A percentile compares a stretch with the other conserved stretches of the same genome.
phyloP scores from a whole-genome alignment of 2,113 vertebrate species.

The Lepidothrix coronata region DNA sequence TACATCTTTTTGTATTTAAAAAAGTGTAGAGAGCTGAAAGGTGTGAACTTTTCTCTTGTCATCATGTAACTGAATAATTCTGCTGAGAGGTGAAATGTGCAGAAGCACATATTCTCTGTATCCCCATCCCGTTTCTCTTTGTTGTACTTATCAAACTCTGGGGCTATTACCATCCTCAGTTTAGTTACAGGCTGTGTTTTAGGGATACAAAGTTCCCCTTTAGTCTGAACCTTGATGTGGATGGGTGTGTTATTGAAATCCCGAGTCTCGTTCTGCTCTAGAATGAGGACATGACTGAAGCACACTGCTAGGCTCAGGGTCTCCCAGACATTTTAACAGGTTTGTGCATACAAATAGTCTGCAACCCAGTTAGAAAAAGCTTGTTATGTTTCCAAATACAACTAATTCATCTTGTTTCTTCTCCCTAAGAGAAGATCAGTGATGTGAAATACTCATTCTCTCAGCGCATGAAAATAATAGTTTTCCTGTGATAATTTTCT shows the following conservation, averaged over 20 bases:
- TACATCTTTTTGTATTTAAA: neutral
- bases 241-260: neutral
- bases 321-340: neutral
- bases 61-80: neutral
- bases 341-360: neutral
- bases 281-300: neutral
- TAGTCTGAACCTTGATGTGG: neutral
- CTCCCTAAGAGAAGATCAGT: neutral
- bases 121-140: neutral
- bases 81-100: neutral
- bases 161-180: neutral
- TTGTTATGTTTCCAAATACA: neutral
- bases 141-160: neutral
- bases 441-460: neutral
- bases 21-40: neutral
- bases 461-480: neutral
- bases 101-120: neutral
- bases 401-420: neutral
- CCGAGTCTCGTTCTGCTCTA: neutral
- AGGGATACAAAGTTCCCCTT: no score
- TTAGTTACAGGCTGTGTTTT: neutral
- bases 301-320: neutral
- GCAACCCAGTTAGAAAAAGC: neutral
- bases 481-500: neutral
- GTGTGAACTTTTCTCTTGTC: neutral